Percentiles rank a stretch among this genome's conserved stretches.
Evolutionary conservation across 2,113 vertebrate genomes (phyloP).

Genomic region (Dascyllus trimaculatus): DNA sequence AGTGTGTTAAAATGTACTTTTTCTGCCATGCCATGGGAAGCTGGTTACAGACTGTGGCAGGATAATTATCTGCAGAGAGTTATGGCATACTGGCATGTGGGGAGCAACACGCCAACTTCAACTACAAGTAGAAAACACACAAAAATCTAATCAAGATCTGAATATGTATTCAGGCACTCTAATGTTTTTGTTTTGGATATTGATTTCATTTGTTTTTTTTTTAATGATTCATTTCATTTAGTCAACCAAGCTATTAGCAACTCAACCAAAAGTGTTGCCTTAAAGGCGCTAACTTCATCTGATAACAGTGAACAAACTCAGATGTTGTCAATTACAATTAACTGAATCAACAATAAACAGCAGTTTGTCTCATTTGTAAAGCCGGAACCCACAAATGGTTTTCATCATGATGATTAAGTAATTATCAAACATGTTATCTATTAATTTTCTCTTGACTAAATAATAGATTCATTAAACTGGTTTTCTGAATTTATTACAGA

Average conservation of each 20-base stretch:
- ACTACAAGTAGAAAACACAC: neutral
- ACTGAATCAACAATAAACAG: slow-evolving; percentile 8
- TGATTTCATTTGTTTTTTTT: neutral
- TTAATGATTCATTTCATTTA: neutral
- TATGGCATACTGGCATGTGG: slow-evolving; percentile 4
- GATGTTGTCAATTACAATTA: slow-evolving; percentile 12
- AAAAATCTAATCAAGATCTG: neutral
- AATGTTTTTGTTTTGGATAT: neutral
- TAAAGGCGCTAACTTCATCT: neutral
- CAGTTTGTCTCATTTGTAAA: slow-evolving; percentile 17
- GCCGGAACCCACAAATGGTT: slow-evolving; percentile 24
- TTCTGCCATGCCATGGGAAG: neutral
- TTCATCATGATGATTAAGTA: slow-evolving; percentile 14
- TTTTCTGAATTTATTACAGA: slow-evolving; percentile 28
- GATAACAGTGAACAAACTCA: slow-evolving; percentile 2
- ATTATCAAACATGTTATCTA: slow-evolving; percentile 19
- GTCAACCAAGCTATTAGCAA: neutral
- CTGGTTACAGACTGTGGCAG: neutral
- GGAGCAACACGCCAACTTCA: neutral
- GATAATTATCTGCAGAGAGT: slow-evolving; percentile 34
- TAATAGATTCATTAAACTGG: slow-evolving; percentile 23
- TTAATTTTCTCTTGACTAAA: neutral
- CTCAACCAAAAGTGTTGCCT: neutral
- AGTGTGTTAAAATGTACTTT: neutral
- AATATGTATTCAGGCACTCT: neutral